These are phyloP conservation scores for Catharus ustulatus DNA, from an alignment of 2,797 vertebrate species.

Conservation along the genomic window DNA sequence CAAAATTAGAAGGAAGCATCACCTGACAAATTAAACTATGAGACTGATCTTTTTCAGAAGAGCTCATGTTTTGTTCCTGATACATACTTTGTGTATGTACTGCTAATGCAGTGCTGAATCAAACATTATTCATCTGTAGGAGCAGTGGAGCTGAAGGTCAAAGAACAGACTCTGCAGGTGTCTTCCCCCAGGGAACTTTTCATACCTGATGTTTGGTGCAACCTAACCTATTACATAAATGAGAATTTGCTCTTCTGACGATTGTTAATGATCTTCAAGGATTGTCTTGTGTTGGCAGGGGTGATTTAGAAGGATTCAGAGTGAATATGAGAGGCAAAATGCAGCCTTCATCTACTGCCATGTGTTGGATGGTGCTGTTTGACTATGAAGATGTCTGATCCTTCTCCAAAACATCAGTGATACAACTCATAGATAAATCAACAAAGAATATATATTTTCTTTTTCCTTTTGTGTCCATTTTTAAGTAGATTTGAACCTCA, in stretches of 20 bases:
- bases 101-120: background rate
- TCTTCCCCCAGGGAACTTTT: slow-evolving; percentile 41
- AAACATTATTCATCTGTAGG: background rate
- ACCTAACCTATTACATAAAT: background rate
- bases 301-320: slow-evolving; percentile 17
- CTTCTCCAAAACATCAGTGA: background rate
- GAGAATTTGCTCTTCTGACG: slow-evolving; percentile 1
- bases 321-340: background rate
- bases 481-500: background rate
- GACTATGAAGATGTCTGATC: background rate
- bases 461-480: background rate
- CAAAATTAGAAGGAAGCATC: background rate
- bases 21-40: background rate
- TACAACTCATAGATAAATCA: background rate
- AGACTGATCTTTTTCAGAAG: background rate
- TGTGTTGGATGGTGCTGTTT: slow-evolving; percentile 9
- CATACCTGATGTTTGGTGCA: slow-evolving; percentile 19
- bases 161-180: slow-evolving; percentile 44
- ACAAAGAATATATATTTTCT: background rate
- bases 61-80: background rate
- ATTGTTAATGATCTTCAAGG: slow-evolving; percentile 21
- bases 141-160: slow-evolving; percentile 11
- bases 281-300: background rate
- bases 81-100: background rate
- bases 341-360: slow-evolving; percentile 15